Percentiles rank a stretch among this genome's conserved stretches.
phyloP scores from a whole-genome alignment of 2,797 vertebrate genomes.

The Gastrophryne carolinensis region DNA sequence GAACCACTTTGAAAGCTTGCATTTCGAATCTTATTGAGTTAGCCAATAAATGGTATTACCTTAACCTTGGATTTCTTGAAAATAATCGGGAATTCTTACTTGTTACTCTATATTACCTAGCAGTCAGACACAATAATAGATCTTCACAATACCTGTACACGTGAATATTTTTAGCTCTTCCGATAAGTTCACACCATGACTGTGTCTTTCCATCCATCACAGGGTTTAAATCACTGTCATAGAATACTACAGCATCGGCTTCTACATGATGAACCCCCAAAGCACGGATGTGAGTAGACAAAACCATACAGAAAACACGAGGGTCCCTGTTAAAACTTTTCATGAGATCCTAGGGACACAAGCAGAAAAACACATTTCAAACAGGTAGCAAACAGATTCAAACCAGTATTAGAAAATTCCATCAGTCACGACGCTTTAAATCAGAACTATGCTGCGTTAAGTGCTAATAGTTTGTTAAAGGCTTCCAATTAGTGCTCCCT shows the following conservation, averaged over 20 bases:
- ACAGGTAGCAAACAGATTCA: background rate
- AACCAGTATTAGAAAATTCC: background rate
- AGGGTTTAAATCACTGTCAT: slow-evolving; percentile 87
- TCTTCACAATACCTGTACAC: slow-evolving; percentile 82
- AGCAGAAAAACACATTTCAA: too few species aligned
- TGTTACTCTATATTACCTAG: too few species aligned
- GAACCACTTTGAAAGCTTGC: too few species aligned
- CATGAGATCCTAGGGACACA: slow-evolving; percentile 84
- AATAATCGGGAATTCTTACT: too few species aligned
- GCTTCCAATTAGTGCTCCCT: too few species aligned
- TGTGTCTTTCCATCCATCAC: slow-evolving; percentile 86
- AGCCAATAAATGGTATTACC: too few species aligned
- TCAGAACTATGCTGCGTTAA: too few species aligned
- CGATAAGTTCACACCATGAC: slow-evolving; percentile 87
- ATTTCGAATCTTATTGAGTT: too few species aligned
- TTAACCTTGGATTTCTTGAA: too few species aligned
- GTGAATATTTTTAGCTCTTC: slow-evolving; percentile 85
- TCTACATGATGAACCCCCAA: slow-evolving; percentile 78
- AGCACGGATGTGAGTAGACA: slow-evolving; percentile 85
- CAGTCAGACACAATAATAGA: background rate
- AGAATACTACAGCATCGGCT: slow-evolving; percentile 87
- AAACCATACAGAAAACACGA: slow-evolving; percentile 81
- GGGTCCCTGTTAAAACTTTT: slow-evolving; percentile 82
- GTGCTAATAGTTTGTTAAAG: too few species aligned
- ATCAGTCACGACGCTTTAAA: background rate